Evolutionary conservation across 2,888 invertebrate genomes (phyloP).

Genomic region (Tinea semifulvella): DNA sequence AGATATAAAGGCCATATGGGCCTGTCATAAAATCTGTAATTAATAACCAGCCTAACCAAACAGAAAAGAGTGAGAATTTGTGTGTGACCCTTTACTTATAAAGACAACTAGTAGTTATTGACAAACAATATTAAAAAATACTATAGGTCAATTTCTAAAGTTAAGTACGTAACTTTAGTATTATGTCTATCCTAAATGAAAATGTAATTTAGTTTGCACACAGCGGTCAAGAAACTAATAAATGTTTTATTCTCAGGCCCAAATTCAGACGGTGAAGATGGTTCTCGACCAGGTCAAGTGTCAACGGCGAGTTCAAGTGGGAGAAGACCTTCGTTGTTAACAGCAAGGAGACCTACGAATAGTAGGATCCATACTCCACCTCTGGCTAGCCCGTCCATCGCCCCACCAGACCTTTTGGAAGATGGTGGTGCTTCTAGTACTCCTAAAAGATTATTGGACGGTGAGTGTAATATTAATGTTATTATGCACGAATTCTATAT

Average conservation of each 20-base stretch:
- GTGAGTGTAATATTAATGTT: constrained; percentile 33
- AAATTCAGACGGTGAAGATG: constrained; percentile 81
- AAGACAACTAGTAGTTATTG: too few relatives aligned
- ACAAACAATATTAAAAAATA: too few relatives aligned
- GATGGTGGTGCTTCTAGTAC: constrained; percentile 86
- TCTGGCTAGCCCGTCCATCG: constrained; percentile 71
- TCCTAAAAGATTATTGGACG: constrained; percentile 73
- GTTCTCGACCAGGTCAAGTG: constrained; percentile 75
- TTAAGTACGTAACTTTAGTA: too few relatives aligned
- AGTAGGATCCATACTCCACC: constrained; percentile 79
- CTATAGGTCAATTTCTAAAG: too few relatives aligned
- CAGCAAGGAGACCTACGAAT: constrained; percentile 55
- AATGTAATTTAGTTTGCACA: too few relatives aligned
- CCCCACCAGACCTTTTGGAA: constrained; percentile 73
- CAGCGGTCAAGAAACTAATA: too few relatives aligned
- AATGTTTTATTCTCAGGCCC: constrained; percentile 58
- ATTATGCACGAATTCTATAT: background rate
- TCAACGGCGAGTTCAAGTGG: constrained; percentile 70
- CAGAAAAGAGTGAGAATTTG: too few relatives aligned
- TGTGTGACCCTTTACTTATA: too few relatives aligned
- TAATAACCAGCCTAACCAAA: too few relatives aligned
- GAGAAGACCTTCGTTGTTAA: constrained; percentile 51
- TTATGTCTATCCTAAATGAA: too few relatives aligned
- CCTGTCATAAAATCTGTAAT: too few relatives aligned
- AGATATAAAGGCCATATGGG: too few relatives aligned